Conservation (phyloP, 1,140 invertebrate species). For the Lepidotrigona ventralis region DNA sequence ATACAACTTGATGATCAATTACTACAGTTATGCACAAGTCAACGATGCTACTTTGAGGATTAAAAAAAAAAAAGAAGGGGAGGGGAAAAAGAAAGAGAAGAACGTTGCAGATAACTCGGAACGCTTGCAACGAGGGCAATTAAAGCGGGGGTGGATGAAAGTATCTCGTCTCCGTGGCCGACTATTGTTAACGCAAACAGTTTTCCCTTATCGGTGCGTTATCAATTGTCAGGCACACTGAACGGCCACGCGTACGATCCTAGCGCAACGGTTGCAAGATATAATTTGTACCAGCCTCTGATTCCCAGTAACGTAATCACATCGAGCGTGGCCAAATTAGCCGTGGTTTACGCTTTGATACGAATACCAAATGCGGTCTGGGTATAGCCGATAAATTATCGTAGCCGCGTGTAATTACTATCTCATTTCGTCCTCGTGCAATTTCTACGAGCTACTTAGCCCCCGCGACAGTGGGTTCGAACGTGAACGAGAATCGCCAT, state of each 20-base stretch:
- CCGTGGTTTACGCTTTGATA: conserved; percentile 61
- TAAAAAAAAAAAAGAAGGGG: accelerated
- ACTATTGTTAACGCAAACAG: neutral
- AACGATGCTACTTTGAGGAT: too few relatives aligned
- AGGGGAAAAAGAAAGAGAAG: too few relatives aligned
- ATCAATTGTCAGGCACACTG: conserved; percentile 16
- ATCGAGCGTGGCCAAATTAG: conserved; percentile 55
- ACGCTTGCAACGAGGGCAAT: neutral
- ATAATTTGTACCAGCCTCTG: conserved; percentile 55
- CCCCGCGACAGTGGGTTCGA: too few relatives aligned
- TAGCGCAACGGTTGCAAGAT: conserved; percentile 8
- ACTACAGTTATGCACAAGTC: too few relatives aligned
- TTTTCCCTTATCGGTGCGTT: conserved; percentile 4
- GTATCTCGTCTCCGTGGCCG: neutral
- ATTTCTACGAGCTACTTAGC: conserved; percentile 16
- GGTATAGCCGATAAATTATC: conserved; percentile 52
- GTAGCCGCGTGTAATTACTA: conserved; percentile 42
- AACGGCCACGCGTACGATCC: conserved; percentile 22
- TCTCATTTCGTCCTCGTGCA: conserved; percentile 31
- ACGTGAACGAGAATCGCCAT: neutral
- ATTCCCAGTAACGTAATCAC: conserved; percentile 52
- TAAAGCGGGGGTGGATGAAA: neutral
- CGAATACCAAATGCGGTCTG: conserved; percentile 48
- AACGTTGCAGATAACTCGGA: neutral
- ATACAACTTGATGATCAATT: too few relatives aligned